These are phyloP conservation scores for Helostoma temminkii DNA, from an alignment of 2,797 vertebrate genomes.

Conservation along the genomic window DNA sequence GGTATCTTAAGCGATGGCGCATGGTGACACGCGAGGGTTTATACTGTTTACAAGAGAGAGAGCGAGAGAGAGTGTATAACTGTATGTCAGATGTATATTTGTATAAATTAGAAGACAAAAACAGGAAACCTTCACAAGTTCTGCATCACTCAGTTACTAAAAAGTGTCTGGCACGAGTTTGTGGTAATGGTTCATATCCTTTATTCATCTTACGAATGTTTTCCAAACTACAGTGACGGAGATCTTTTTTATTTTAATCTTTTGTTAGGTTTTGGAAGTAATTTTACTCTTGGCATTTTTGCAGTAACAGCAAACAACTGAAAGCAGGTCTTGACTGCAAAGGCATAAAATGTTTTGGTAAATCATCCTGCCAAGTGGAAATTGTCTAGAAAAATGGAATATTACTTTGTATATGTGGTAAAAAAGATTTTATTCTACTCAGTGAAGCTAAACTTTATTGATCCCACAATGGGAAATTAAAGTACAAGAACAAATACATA, in stretches of 20 bases:
- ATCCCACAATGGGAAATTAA: not conserved
- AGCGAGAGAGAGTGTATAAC: slow-evolving; percentile 7
- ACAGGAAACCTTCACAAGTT: too few species aligned
- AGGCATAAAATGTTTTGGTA: slow-evolving; percentile 8
- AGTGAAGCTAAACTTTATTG: not conserved
- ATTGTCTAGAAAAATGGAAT: not conserved
- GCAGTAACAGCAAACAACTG: not conserved
- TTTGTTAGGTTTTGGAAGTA: slow-evolving; percentile 2
- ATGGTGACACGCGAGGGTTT: slow-evolving; percentile 45
- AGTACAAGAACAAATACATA: not conserved
- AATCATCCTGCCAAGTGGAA: slow-evolving; percentile 21
- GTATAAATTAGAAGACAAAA: not conserved
- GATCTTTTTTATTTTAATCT: slow-evolving; percentile 13
- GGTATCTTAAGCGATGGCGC: slow-evolving; percentile 39
- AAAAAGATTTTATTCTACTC: not conserved
- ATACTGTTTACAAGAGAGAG: not conserved
- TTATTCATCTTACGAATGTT: slow-evolving; percentile 10
- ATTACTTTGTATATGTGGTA: not conserved
- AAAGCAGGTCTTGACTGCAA: slow-evolving; percentile 15
- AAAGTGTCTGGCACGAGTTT: not conserved
- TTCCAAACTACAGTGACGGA: not conserved
- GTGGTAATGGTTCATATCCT: slow-evolving; percentile 5
- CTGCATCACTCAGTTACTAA: not conserved
- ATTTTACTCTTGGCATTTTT: slow-evolving; percentile 22
- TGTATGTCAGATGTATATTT: not conserved